Evolutionary conservation across 1,140 invertebrate genomes (phyloP), one percentile per base, ranked within the genome.

Genomic region (Pseudomyrmex concolor): DNA sequence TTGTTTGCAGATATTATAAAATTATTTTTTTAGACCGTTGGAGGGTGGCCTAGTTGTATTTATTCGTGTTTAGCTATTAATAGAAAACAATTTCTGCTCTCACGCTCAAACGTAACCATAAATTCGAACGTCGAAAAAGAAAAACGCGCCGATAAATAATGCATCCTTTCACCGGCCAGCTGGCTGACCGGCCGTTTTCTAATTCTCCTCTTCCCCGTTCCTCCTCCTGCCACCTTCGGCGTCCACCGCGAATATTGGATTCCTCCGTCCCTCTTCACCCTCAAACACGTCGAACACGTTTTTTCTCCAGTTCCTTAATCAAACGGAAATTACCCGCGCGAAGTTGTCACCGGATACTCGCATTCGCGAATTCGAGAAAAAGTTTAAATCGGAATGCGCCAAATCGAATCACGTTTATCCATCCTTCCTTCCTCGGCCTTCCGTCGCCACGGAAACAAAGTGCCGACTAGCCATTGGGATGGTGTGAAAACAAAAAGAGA

Each of bases 361-460:
- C 59, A 88, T 89, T 89, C 89, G 85, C 82, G 67, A 77, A 84
- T 86, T 83, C 84, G 84, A 86, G 91, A 93, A 91, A 92, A 93
- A 92, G 89, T 93, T 93, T 90, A 90, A 93, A 93, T 92, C 92
- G 92, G 92, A 93, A 93, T 93, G 91, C 88, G 87, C 86, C 91
- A 92, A 93, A 93, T 93, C 92, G 91, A 93, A 93, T 93, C 91
- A 93, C 92, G 92, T 92, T 90, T 91, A 67, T 76, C 68, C 77
- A 34, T 34, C 34, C 34, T 7, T 7, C 34, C 34, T 34, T 0
- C 84, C 84, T 86, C 83, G 8, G 19, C 10, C 62, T 66, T 70
- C 80, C 55, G 68, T 60, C 72, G 74, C 59, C 84, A 54, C 77
- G 73, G 76, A 87, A 87, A 88, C 86, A 87, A 84, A 87, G 86